Evolutionary conservation across 1,140 invertebrate genomes (phyloP), one percentile per base, ranked within the genome.

Genomic region (Drosophila biarmipes): DNA sequence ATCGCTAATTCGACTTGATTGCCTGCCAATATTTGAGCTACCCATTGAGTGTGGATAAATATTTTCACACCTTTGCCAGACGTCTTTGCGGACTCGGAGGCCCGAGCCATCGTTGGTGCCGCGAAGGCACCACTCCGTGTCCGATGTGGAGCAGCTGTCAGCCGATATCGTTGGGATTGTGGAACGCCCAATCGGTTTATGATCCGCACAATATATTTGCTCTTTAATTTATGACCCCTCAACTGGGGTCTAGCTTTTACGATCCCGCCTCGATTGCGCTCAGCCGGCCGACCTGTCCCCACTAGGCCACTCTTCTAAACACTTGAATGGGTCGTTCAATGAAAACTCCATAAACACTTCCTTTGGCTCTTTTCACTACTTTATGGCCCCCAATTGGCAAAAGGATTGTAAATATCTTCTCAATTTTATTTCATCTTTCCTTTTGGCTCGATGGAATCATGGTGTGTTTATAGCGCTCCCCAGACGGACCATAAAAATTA

Each of bases 1-100:
- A 48, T 46, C 55, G 63, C 73, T 84, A 86, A 84, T 67, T 85
- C 17, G 56, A 73, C 58, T 76, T 49, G 71, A 86, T 86, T 78
- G 67, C 43, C 62, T 59, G 24, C 55, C 68, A 85, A 85, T 74
- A 85, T 86, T 81, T 78, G 38, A 55, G 37, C 56, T 34, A 55
- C 27, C 48, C 43, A 77, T 85, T 86, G 46, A 69, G 40, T 38
- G 53, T 31, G 31, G 37, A 31, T 72, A 77, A 81, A 67, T 51
- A 68, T 62, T 80, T 85, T 85, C 55, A 68, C 81, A 85, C 80
- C 72, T 77, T 40, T 61, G 31, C 53, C 37, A 64, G 27, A 55
- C 51, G 46, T 31, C 24, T 29, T 38, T 46, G 68, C 35, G 31
- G 5, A 31, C 8, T 49, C 8, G 45, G n/a, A 4, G 1, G 4